phyloP scores from a whole-genome alignment of 1,140 invertebrate species.

The Tribolium castaneum region DNA sequence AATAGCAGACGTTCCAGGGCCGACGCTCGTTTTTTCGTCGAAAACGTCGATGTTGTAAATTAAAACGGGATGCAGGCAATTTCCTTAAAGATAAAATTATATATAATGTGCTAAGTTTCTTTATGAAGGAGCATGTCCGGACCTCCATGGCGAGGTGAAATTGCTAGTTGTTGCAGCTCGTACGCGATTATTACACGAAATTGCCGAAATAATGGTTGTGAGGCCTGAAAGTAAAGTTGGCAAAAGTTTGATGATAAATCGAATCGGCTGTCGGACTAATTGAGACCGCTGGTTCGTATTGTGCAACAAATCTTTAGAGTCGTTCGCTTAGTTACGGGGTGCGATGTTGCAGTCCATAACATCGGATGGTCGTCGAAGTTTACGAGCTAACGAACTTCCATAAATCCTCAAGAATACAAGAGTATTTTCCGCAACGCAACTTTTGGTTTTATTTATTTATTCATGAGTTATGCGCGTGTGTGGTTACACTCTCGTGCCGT shows the following conservation, averaged over 20 bases:
- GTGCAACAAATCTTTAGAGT: conserved; percentile 46
- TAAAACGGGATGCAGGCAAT: not conserved
- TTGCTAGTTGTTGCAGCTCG: not conserved
- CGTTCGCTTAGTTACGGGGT: conserved; percentile 56
- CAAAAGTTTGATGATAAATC: conserved; percentile 14
- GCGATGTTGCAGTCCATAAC: conserved; percentile 55
- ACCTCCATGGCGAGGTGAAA: not conserved
- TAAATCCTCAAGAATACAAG: conserved; percentile 51
- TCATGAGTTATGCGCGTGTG: conserved; percentile 53
- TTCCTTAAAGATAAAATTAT: conserved; percentile 20
- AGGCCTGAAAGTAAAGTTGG: not conserved
- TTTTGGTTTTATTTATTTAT: conserved; percentile 56
- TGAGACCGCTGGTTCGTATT: conserved; percentile 48
- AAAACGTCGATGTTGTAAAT: not conserved
- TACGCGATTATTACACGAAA: conserved; percentile 1
- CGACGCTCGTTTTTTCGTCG: too few species aligned
- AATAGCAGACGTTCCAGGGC: not conserved
- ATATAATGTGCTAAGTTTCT: conserved; percentile 16
- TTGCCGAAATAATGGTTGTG: not conserved
- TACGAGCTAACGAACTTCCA: conserved; percentile 55
- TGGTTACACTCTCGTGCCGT: conserved; percentile 25
- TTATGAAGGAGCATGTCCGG: not conserved
- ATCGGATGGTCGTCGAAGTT: conserved; percentile 53
- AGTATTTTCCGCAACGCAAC: conserved; percentile 50
- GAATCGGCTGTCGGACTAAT: conserved; percentile 37